Evolutionary conservation across 2,113 vertebrate genomes (phyloP).

Genomic region (Prionailurus bengalensis): DNA sequence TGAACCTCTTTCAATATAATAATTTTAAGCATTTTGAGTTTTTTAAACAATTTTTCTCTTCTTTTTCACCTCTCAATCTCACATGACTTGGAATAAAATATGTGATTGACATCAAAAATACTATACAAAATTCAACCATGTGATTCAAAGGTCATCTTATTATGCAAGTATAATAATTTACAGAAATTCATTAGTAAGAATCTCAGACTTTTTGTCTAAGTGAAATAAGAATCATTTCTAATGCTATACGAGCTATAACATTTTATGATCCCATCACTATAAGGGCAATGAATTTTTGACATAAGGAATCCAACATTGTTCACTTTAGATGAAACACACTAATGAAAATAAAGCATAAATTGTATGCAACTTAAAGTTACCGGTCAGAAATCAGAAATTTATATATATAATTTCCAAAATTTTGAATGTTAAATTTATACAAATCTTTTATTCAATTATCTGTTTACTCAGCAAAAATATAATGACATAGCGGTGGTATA

Average conservation of each 20-base stretch:
- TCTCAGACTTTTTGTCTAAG: neutral
- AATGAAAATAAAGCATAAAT: neutral
- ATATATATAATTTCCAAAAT: neutral
- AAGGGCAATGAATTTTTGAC: neutral
- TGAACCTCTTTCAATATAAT: neutral
- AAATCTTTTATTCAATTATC: neutral
- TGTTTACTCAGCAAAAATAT: neutral
- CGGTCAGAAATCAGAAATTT: neutral
- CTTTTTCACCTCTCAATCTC: neutral
- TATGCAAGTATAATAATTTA: neutral
- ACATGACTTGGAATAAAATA: neutral
- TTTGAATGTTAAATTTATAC: neutral
- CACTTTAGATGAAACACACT: neutral
- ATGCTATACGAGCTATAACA: neutral
- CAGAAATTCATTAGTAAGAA: neutral
- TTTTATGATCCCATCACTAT: neutral
- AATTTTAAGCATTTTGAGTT: neutral
- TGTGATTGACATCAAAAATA: neutral
- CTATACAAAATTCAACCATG: neutral
- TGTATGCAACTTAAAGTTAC: neutral
- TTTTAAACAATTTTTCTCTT: neutral
- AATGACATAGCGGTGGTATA: neutral
- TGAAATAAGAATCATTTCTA: neutral
- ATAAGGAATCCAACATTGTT: neutral
- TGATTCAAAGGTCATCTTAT: neutral